Evolutionary conservation across 2,797 vertebrate species (phyloP).

Genomic region (Buceros bicornis): DNA sequence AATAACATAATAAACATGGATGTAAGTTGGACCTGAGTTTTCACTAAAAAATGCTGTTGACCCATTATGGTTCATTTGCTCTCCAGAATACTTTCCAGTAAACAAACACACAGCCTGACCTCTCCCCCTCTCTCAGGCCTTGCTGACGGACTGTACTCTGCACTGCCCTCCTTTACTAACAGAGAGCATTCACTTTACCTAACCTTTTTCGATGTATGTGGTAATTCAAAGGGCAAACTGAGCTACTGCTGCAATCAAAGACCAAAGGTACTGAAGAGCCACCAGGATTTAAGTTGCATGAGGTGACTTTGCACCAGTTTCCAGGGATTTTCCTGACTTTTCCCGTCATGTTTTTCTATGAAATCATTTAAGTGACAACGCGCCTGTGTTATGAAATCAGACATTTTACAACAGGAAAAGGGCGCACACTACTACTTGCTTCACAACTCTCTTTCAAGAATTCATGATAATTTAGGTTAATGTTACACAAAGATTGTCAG

Average conservation of each 20-base stretch:
- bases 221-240: background rate
- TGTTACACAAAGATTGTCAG: background rate
- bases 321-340: background rate
- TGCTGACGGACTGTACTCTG: background rate
- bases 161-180: background rate
- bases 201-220: background rate
- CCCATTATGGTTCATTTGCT: background rate
- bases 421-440: background rate
- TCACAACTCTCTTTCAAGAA: background rate
- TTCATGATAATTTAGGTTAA: background rate
- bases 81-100: background rate
- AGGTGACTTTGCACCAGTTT: background rate
- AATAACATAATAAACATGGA: background rate
- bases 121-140: background rate
- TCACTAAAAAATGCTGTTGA: background rate
- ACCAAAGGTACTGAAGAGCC: background rate
- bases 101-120: background rate
- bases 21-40: background rate
- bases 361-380: background rate
- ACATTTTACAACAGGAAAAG: background rate
- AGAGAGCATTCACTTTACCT: background rate
- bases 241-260: background rate
- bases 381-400: background rate
- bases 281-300: fast-evolving
- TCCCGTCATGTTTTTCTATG: background rate